Base-by-base conservation (phyloP, 2,888 invertebrate genomes). In the Caradrina clavipalpis region DNA sequence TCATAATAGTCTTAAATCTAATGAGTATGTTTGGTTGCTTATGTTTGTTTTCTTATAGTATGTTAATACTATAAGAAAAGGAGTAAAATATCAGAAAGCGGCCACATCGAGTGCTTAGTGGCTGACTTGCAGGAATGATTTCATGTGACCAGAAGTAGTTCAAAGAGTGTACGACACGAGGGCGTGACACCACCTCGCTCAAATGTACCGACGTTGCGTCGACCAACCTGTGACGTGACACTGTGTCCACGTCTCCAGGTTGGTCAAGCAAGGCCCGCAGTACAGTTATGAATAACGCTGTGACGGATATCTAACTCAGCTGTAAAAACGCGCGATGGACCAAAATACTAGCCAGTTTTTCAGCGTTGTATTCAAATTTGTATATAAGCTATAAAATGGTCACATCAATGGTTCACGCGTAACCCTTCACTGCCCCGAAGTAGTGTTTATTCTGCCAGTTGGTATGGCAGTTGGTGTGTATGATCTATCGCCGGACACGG, bases 1-100 rank as follows among this genome's bases (percentile, higher is more conserved):
- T 53, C 13, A 47, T 22, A 54, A 51, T 47, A 39, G 50, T 50
- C 50, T 68, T 76, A 58, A 49, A 42, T 21, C 77, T 76, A 69
- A 31, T 47, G 49, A 39, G 13, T 50, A 62, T 21, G n/a, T n/a
- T n/a, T n/a, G n/a, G n/a, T n/a, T n/a, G n/a, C n/a, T n/a, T n/a
- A 51, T 21, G 11, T 54, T 62, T 54, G 39, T 68, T 50, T 26
- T 22, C 55, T 56, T 49, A 60, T 21, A 21, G 35, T 22, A 49
- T 35, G 15, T 39, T 35, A 49, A 58, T 58, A 57, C 17, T 64
- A 61, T 2, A 39, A 39, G 66, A 58, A 42, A 47, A 66, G 15
- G 11, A 11, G 13, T 42, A 42, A 26, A 17, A 17, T 59, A 42
- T 17, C 49, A 54, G 53, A 47, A 69, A 76, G 61, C 57, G 39